phyloP scores from a whole-genome alignment of 2,888 invertebrate genomes.

The Phaedon cochleariae region DNA sequence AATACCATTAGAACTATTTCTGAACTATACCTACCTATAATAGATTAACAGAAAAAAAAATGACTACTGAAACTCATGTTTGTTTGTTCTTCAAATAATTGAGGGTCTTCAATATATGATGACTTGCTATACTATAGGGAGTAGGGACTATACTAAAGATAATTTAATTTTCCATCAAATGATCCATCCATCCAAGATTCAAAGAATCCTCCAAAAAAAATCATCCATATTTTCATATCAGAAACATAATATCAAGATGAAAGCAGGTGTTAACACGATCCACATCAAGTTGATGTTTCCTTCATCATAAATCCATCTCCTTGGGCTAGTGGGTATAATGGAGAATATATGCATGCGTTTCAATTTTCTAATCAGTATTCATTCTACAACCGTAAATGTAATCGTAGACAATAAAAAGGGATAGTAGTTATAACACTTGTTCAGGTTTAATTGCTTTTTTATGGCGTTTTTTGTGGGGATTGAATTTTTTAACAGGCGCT shows the following conservation, averaged over 20 bases:
- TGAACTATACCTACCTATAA: too few relatives aligned
- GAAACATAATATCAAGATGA: not conserved
- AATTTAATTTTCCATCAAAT: too few relatives aligned
- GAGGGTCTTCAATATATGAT: too few relatives aligned
- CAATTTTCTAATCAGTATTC: slow-evolving; percentile 17
- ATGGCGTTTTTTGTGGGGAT: slow-evolving; percentile 22
- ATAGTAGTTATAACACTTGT: slow-evolving; percentile 26
- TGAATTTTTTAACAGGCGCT: slow-evolving; percentile 23
- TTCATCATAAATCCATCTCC: not conserved
- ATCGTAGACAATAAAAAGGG: slow-evolving; percentile 23
- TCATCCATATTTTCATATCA: too few relatives aligned
- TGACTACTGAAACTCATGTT: too few relatives aligned
- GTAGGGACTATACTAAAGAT: too few relatives aligned
- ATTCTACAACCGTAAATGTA: slow-evolving; percentile 13
- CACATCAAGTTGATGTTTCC: not conserved
- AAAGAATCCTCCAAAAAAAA: too few relatives aligned
- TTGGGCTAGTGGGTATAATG: not conserved
- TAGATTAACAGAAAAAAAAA: too few relatives aligned
- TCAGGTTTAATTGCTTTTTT: slow-evolving; percentile 25
- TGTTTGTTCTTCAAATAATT: too few relatives aligned
- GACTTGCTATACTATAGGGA: too few relatives aligned
- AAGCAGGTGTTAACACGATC: not conserved
- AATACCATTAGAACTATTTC: too few relatives aligned
- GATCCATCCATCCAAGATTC: too few relatives aligned
- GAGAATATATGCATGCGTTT: not conserved